Evolutionary conservation across 2,888 invertebrate genomes (phyloP).

Genomic region (Protula sp.): DNA sequence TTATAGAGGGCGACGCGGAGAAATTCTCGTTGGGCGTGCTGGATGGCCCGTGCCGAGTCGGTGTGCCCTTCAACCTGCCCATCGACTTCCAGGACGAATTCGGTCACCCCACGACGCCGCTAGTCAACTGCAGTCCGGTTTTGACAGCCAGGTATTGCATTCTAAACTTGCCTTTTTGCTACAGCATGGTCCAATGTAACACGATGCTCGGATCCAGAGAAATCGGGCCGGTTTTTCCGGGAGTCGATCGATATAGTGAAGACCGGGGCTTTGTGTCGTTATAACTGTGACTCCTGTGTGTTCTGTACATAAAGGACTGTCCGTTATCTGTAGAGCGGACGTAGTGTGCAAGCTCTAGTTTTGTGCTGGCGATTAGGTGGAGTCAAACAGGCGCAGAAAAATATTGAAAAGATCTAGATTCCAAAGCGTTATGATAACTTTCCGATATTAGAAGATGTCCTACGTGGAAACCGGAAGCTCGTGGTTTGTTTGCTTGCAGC

Average conservation of each 20-base stretch:
- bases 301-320: too few relatives aligned
- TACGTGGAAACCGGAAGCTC: not conserved
- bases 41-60: slow-evolving; percentile 51
- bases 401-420: not conserved
- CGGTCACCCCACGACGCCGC: slow-evolving; percentile 43
- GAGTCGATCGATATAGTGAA: too few relatives aligned
- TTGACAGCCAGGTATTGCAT: slow-evolving; percentile 32
- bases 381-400: too few relatives aligned
- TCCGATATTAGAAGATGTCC: not conserved
- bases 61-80: slow-evolving; percentile 48
- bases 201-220: too few relatives aligned
- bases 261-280: too few relatives aligned
- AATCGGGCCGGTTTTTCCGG: too few relatives aligned
- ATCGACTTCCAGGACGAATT: slow-evolving; percentile 50
- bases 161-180: too few relatives aligned
- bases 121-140: slow-evolving; percentile 14
- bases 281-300: too few relatives aligned
- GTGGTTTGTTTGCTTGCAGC: slow-evolving; percentile 30
- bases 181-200: too few relatives aligned
- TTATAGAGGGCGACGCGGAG: slow-evolving; percentile 46
- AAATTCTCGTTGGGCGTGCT: slow-evolving; percentile 48
- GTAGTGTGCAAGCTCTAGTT: too few relatives aligned
- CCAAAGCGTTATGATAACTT: not conserved
- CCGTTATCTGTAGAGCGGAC: too few relatives aligned
- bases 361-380: slow-evolving; percentile 43